Percentiles rank a stretch among this genome's conserved stretches.
Evolutionary conservation across 2,113 vertebrate species (phyloP).

Genomic region (Sylvia atricapilla): DNA sequence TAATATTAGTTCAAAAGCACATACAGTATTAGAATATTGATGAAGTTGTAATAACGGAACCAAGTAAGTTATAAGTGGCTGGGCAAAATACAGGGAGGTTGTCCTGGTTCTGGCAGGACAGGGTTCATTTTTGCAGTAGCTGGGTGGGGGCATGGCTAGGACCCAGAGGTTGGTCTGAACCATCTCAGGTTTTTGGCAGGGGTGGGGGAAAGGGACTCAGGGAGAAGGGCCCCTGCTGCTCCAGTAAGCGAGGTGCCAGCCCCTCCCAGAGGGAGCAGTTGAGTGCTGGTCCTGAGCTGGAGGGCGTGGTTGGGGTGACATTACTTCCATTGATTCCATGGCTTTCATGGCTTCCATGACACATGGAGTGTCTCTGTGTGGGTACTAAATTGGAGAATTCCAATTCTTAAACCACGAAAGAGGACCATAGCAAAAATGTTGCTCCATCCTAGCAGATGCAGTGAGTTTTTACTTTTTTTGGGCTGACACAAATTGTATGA

Average conservation of each 20-base stretch:
- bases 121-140: background rate
- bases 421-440: background rate
- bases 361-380: background rate
- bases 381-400: background rate
- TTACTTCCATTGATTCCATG: too few relatives aligned
- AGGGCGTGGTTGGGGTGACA: fast-evolving
- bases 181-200: background rate
- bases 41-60: background rate
- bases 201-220: background rate
- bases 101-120: background rate
- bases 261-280: background rate
- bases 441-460: background rate
- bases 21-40: background rate
- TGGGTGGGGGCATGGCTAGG: background rate
- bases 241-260: fast-evolving
- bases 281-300: too few relatives aligned
- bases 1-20: background rate
- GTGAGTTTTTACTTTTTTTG: background rate
- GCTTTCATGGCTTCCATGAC: too few relatives aligned
- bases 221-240: background rate
- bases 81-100: background rate
- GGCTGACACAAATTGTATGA: background rate
- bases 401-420: background rate
- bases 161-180: background rate
- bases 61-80: background rate